Evolutionary conservation across 2,797 vertebrate genomes (phyloP), one percentile per base, ranked within the genome.

Genomic region (Sebastes cheni): DNA sequence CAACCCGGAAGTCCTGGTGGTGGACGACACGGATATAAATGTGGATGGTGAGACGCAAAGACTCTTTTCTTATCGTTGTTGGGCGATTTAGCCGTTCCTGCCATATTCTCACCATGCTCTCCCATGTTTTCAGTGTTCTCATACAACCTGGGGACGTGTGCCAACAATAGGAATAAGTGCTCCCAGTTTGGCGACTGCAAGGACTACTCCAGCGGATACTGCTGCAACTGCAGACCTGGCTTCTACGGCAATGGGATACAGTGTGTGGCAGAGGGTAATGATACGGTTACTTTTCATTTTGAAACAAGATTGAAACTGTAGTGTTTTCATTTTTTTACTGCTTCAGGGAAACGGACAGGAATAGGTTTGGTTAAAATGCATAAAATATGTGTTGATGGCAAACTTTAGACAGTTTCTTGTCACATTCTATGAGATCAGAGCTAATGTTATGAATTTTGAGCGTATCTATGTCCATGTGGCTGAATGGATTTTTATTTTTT

Each of bases 171-270:
- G 27, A 96, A 97, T 77, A 96, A 96, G 85, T 99, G 98, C 86
- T 98, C 98, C 0, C 93, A 95, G 87, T 98, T 98, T 3, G 96
- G 96, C 0, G 93, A 97, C 75, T 99, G 98, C 94, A 95, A 34
- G 67, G 98, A 99, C 89, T 97, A 97, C 77, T 55, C 94, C 42
- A 95, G 89, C 0, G 98, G 98, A 60, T 99, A 96, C 93, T 99
- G 98, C 87, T 99, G 98, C 91, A 94, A 94, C 75, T 99, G 98
- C 62, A 95, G 95, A 72, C 93, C 97, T 10, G 98, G 98, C n/a
- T 99, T 96, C 90, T 99, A 97, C 4, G 98, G 98, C 74, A 98
- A 98, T 5, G 98, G 98, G 80, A 95, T 96, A 60, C 96, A 99
- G n/a, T 99, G 98, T 72, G 94, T 99, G 9, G 96, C 97, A 27